Evolutionary conservation across 2,797 vertebrate genomes (phyloP).

Genomic region (Thunnus albacares): DNA sequence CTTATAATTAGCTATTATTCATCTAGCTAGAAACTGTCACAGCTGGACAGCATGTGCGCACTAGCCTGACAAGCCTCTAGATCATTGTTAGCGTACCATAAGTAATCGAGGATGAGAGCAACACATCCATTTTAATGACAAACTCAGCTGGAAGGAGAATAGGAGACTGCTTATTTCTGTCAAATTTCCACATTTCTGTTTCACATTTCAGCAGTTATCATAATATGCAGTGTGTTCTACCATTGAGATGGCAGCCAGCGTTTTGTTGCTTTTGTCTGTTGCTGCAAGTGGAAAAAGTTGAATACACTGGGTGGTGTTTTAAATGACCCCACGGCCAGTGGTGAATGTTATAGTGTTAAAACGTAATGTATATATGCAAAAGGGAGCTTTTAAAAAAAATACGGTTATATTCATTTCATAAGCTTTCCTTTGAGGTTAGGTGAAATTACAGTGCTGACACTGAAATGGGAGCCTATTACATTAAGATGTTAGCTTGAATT

Average conservation of each 20-base stretch:
- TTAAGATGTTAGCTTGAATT: too few relatives aligned
- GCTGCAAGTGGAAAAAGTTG: background rate
- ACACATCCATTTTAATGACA: background rate
- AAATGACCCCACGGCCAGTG: background rate
- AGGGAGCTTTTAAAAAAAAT: slow-evolving; percentile 1
- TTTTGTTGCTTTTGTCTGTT: background rate
- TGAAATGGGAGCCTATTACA: too few relatives aligned
- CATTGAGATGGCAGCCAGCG: background rate
- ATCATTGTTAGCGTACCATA: background rate
- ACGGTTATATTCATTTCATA: background rate
- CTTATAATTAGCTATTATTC: slow-evolving; percentile 22
- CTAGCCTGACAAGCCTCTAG: slow-evolving; percentile 1
- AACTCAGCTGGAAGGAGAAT: background rate
- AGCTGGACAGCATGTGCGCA: background rate
- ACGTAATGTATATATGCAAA: background rate
- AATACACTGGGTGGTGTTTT: background rate
- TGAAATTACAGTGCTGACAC: background rate
- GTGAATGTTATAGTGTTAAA: background rate
- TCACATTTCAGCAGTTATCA: background rate
- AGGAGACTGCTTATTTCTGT: background rate
- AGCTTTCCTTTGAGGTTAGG: background rate
- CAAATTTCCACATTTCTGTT: background rate
- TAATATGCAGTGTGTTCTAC: background rate
- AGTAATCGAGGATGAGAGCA: slow-evolving; percentile 1
- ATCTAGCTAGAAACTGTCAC: slow-evolving; percentile 1